phyloP scores from a whole-genome alignment of 1,140 invertebrate species.

The Heliothis virescens region DNA sequence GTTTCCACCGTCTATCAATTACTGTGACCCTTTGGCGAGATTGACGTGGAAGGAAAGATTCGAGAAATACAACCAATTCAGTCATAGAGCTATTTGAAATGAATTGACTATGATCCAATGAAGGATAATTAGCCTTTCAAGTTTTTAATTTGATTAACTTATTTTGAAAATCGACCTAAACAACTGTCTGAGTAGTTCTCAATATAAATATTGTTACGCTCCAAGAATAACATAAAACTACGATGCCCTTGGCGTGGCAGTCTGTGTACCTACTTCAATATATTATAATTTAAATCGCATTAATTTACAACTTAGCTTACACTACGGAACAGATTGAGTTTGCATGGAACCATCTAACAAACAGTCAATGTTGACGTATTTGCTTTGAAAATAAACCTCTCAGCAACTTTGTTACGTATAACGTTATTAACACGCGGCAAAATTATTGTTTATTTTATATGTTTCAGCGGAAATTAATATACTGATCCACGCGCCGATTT shows the following conservation, averaged over 20 bases:
- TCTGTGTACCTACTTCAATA: no score
- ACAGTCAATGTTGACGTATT: slow-evolving; percentile 35
- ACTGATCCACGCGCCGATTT: slow-evolving; percentile 34
- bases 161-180: no score
- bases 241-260: no score
- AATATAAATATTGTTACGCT: no score
- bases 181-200: no score
- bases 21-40: slow-evolving; percentile 9
- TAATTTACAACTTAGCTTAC: slow-evolving; percentile 18
- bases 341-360: slow-evolving; percentile 16
- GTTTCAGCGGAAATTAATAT: slow-evolving; percentile 46
- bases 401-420: slow-evolving; percentile 46
- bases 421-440: slow-evolving; percentile 45
- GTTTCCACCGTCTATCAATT: slow-evolving; percentile 17
- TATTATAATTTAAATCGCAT: not conserved
- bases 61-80: not conserved
- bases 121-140: not conserved
- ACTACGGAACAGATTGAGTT: slow-evolving; percentile 30
- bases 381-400: slow-evolving; percentile 50
- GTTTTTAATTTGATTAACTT: no score
- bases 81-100: not conserved
- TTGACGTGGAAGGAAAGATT: slow-evolving; percentile 11
- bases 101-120: not conserved
- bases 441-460: slow-evolving; percentile 50
- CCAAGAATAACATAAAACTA: no score